Percentiles rank a stretch among this genome's conserved stretches.
phyloP scores from a whole-genome alignment of 2,113 vertebrate species.

The Podarcis muralis region DNA sequence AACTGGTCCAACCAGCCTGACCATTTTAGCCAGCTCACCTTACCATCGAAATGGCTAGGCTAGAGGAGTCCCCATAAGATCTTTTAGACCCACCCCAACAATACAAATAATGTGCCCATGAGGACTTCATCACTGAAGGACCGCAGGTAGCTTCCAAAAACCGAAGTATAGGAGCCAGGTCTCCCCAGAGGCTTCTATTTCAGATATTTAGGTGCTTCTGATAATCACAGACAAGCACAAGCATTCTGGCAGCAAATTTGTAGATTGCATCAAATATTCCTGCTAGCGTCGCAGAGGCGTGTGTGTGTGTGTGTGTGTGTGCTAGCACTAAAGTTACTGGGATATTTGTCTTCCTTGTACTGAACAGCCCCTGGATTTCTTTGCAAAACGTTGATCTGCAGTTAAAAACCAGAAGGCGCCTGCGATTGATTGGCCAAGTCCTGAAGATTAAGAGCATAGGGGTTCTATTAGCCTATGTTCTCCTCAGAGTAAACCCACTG shows the following conservation, averaged over 20 bases:
- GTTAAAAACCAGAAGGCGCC: too few relatives aligned
- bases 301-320: too few relatives aligned
- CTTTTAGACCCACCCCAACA: neutral
- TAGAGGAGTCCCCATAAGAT: neutral
- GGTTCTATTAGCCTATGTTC: too few relatives aligned
- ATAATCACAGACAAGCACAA: neutral
- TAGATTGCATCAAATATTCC: neutral
- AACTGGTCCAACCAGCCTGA: neutral
- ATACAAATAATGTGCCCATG: too few relatives aligned
- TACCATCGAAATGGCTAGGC: neutral
- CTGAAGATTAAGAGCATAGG: too few relatives aligned
- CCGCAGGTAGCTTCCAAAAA: neutral
- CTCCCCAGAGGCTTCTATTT: neutral
- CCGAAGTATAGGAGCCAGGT: neutral
- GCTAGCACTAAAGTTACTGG: too few relatives aligned
- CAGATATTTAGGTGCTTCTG: neutral
- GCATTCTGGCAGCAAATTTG: neutral
- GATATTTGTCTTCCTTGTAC: too few relatives aligned
- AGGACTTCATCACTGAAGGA: neutral
- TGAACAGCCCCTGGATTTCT: too few relatives aligned
- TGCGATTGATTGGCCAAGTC: too few relatives aligned
- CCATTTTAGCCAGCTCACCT: neutral
- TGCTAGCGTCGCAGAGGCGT: fast-evolving
- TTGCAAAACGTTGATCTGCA: too few relatives aligned
- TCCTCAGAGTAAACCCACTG: too few relatives aligned